These are phyloP conservation scores for Melanargia galathea DNA, from an alignment of 2,888 invertebrate genomes.

Conservation along the genomic window DNA sequence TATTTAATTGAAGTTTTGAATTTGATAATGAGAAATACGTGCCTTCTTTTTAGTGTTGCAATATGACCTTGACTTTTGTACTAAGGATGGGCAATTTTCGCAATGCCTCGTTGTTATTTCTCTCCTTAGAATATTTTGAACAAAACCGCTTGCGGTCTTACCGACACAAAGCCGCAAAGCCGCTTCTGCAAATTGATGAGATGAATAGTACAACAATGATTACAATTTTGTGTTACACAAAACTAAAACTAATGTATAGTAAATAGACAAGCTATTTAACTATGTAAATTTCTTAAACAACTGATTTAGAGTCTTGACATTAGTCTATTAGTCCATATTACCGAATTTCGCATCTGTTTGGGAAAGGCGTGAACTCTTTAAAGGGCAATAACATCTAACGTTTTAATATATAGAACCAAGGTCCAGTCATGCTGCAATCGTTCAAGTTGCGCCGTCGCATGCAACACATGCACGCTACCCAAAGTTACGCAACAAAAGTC, in stretches of 20 bases:
- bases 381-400: conserved; percentile 1
- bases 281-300: not conserved
- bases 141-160: not conserved
- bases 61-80: conserved; percentile 3
- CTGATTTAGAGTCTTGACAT: not conserved
- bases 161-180: not conserved
- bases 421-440: conserved; percentile 17
- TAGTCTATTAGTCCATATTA: not conserved
- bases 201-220: too few species aligned
- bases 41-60: not conserved
- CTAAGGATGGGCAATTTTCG: conserved; percentile 4
- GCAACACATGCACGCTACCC: conserved; percentile 40
- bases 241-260: not conserved
- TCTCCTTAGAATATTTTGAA: not conserved
- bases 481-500: conserved; percentile 43
- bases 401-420: conserved; percentile 11
- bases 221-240: not conserved
- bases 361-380: conserved; percentile 5
- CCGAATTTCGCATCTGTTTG: not conserved
- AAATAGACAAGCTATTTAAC: too few species aligned
- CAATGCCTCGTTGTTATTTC: conserved; percentile 2
- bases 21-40: conserved; percentile 6
- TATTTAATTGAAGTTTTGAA: not conserved
- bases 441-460: conserved; percentile 15
- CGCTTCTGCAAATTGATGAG: too few species aligned